phyloP scores from a whole-genome alignment of 2,113 vertebrate species.

The Cariama cristata region DNA sequence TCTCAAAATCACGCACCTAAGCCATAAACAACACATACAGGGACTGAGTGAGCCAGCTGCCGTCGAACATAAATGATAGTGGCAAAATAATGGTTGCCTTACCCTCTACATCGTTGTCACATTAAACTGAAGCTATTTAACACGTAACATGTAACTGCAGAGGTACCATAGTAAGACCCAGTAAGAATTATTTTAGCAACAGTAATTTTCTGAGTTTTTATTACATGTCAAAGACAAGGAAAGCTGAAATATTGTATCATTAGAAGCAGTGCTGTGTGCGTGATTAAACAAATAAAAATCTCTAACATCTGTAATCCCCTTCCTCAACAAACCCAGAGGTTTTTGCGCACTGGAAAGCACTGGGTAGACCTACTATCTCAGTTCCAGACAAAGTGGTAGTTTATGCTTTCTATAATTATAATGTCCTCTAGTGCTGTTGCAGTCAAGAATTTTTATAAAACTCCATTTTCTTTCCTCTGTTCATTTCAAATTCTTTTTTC shows the following conservation, averaged over 20 bases:
- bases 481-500: background rate
- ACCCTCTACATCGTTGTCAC: background rate
- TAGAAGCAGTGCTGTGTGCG: background rate
- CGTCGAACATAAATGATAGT: background rate
- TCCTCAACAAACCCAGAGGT: accelerated
- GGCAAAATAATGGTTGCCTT: conserved; percentile 1
- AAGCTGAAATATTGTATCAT: background rate
- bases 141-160: background rate
- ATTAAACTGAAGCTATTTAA: conserved; percentile 10
- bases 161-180: background rate
- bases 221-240: background rate
- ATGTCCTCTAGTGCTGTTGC: background rate
- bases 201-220: background rate
- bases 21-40: background rate
- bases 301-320: background rate
- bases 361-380: background rate
- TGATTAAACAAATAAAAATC: background rate
- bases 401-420: background rate
- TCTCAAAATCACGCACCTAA: background rate
- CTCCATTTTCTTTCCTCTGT: background rate
- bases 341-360: background rate
- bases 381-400: background rate
- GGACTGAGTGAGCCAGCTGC: background rate
- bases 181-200: background rate
- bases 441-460: background rate